phyloP scores from a whole-genome alignment of 2,888 invertebrate species.

The Chromoteleia sp. region DNA sequence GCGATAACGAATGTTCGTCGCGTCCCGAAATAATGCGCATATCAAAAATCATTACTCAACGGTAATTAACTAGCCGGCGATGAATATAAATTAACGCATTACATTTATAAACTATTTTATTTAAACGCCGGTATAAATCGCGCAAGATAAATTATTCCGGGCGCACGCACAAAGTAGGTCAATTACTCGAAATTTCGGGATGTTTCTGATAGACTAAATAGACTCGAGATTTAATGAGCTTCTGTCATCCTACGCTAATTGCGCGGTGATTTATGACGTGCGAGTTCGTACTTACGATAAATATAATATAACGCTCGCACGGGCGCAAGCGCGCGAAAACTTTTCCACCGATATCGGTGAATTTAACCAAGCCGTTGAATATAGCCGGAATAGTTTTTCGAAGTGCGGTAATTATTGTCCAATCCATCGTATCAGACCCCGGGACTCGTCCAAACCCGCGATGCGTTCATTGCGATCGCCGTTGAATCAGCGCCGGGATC shows the following conservation, averaged over 20 bases:
- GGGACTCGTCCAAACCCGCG: constrained; percentile 12
- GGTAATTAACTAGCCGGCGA: constrained; percentile 59
- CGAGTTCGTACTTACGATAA: constrained; percentile 67
- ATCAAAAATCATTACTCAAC: constrained; percentile 66
- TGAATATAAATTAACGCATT: constrained; percentile 68
- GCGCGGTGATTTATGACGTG: constrained; percentile 70
- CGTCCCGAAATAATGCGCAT: constrained; percentile 50
- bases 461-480: constrained; percentile 43
- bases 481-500: not conserved
- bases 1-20: constrained; percentile 55
- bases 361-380: constrained; percentile 56
- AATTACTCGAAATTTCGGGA: constrained; percentile 71
- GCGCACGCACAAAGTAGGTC: constrained; percentile 62
- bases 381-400: constrained; percentile 40
- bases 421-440: constrained; percentile 46
- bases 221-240: constrained; percentile 71
- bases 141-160: constrained; percentile 57
- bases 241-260: constrained; percentile 71
- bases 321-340: constrained; percentile 44
- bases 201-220: constrained; percentile 71
- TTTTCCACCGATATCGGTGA: constrained; percentile 62
- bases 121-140: constrained; percentile 64
- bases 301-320: constrained; percentile 59
- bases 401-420: constrained; percentile 53
- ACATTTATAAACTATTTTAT: constrained; percentile 64